Conservation (phyloP, 2,797 vertebrate species). For the Neosilurus mollespiculum region DNA sequence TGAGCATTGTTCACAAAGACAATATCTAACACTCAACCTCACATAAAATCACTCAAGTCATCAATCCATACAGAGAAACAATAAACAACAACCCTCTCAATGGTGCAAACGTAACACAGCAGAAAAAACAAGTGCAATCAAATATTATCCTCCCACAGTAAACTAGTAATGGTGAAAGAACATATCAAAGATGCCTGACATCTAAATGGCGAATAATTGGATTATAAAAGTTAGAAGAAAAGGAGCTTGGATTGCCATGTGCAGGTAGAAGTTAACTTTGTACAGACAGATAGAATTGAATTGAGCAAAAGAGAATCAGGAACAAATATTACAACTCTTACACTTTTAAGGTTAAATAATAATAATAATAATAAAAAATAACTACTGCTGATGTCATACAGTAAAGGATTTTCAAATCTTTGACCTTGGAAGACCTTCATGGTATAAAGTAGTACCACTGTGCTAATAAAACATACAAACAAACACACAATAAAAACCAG, state of each 20-base stretch:
- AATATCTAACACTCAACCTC: constrained; percentile 53
- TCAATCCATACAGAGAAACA: constrained; percentile 48
- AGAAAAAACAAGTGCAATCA: constrained; percentile 45
- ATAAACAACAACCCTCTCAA: constrained; percentile 45
- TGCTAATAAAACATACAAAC: neutral
- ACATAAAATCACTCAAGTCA: constrained; percentile 42
- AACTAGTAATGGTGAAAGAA: constrained; percentile 23
- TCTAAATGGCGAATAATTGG: constrained; percentile 27
- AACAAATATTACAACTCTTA: neutral
- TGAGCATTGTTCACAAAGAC: constrained; percentile 61
- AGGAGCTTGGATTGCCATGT: neutral
- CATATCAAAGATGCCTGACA: constrained; percentile 20
- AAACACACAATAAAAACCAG: neutral
- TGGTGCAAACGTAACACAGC: constrained; percentile 33
- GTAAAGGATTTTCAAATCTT: neutral
- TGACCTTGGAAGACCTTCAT: neutral
- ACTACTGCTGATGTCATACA: neutral
- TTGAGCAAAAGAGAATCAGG: neutral
- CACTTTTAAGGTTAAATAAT: neutral
- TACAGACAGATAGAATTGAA: neutral
- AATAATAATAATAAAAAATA: neutral
- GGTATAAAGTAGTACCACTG: constrained; percentile 8
- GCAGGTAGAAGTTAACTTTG: constrained; percentile 11
- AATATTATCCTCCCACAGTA: constrained; percentile 29
- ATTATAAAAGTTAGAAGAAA: constrained; percentile 8